Evolutionary conservation across 2,888 invertebrate species (phyloP), one percentile per base, ranked within the genome.

Genomic region (Scaptodrosophila latifasciaeformis): DNA sequence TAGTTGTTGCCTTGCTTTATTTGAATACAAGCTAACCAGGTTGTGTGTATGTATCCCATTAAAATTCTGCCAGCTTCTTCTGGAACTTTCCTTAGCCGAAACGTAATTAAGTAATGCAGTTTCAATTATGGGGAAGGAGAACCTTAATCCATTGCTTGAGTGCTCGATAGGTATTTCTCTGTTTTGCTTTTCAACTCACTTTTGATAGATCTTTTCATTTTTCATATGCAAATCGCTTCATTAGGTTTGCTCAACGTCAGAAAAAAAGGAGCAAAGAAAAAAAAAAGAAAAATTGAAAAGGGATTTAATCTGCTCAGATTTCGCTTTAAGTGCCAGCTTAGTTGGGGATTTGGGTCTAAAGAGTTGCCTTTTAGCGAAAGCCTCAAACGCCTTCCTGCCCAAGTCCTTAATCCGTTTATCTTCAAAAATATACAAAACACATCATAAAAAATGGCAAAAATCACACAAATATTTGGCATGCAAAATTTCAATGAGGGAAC

Each of bases 401-500:
- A n/a, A n/a, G n/a, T n/a, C n/a, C n/a, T n/a, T n/a, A n/a, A n/a
- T n/a, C n/a, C n/a, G n/a, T n/a, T n/a, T n/a, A n/a, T n/a, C n/a
- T n/a, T n/a, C n/a, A n/a, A n/a, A n/a, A n/a, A n/a, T n/a, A n/a
- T n/a, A n/a, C n/a, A n/a, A n/a, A n/a, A n/a, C n/a, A n/a, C n/a
- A n/a, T n/a, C n/a, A n/a, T n/a, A n/a, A 34, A 34, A n/a, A 4
- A 34, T n/a, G 13, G 13, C 7, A 4, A 34, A 34, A n/a, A 42
- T 42, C 50, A 67, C 67, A 66, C 80, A n/a, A n/a, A n/a, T n/a
- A 74, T 74, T 77, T 67, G 43, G 62, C 80, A 74, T 80, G 80
- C 72, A 77, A 77, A 74, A 74, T 74, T n/a, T 72, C 77, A 74
- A 77, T 79, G 74, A 72, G 50, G 49, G 57, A n/a, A n/a, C 51